Evolutionary conservation across 2,113 vertebrate genomes (phyloP).

Genomic region (Sprattus sprattus): DNA sequence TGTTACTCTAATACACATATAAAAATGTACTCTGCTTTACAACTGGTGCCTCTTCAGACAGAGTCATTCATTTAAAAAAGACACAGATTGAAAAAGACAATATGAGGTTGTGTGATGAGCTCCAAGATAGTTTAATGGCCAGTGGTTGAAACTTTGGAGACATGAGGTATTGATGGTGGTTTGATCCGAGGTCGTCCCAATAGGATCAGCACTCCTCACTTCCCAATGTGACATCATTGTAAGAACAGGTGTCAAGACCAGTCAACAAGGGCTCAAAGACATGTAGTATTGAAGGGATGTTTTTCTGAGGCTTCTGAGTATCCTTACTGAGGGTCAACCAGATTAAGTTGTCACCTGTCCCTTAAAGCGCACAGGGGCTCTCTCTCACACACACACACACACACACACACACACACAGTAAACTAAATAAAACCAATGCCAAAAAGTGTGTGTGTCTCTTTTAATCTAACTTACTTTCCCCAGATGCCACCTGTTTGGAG

Average conservation of each 20-base stretch:
- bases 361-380: too few species aligned
- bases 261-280: neutral
- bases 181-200: too few species aligned
- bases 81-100: too few species aligned
- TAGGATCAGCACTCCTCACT: too few species aligned
- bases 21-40: neutral
- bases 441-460: neutral
- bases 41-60: neutral
- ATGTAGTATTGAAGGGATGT: neutral
- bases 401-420: too few species aligned
- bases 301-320: neutral
- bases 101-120: too few species aligned
- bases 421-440: too few species aligned
- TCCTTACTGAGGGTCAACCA: neutral
- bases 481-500: conserved; percentile 26
- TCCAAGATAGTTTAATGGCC: too few species aligned
- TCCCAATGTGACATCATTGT: neutral
- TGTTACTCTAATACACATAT: neutral
- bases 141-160: neutral
- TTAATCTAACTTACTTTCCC: conserved; percentile 28
- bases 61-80: too few species aligned
- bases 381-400: too few species aligned
- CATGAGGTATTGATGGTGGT: neutral
- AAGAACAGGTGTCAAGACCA: neutral
- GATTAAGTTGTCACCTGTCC: too few species aligned